Conservation (phyloP, 2,113 vertebrate species). For the Chunga burmeisteri region DNA sequence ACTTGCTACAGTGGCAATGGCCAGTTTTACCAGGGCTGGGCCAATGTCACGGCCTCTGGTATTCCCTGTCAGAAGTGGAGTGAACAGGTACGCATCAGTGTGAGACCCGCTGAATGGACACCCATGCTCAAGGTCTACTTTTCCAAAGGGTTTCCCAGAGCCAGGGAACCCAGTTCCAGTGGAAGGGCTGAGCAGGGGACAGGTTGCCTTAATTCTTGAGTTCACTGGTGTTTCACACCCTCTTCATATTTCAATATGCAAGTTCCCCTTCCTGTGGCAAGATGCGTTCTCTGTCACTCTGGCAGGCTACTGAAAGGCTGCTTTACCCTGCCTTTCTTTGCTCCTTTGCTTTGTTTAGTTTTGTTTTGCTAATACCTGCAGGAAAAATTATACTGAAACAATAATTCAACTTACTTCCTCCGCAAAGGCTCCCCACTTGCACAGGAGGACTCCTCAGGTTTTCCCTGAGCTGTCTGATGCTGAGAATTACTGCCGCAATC, state of each 20-base stretch:
- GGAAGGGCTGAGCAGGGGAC: background rate
- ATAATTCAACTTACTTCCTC: background rate
- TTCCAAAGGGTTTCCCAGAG: background rate
- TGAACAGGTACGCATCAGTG: slow-evolving; percentile 75
- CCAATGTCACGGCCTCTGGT: slow-evolving; percentile 80
- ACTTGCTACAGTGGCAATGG: slow-evolving; percentile 84
- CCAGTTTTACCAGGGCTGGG: slow-evolving; percentile 82
- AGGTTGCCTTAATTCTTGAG: background rate
- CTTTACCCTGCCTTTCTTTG: background rate
- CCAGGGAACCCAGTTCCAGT: background rate
- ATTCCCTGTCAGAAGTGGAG: slow-evolving; percentile 86
- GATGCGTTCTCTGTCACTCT: background rate
- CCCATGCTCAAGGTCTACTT: fast-evolving
- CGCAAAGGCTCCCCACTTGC: slow-evolving; percentile 80
- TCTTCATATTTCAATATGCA: background rate
- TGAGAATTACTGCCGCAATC: slow-evolving; percentile 87
- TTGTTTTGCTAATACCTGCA: background rate
- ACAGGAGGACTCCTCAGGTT: slow-evolving; percentile 80
- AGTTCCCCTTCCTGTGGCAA: background rate
- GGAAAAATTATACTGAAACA: background rate
- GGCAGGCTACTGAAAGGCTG: background rate
- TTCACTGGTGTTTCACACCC: background rate
- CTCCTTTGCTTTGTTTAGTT: background rate
- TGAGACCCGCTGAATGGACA: background rate
- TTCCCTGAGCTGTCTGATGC: slow-evolving; percentile 85